Evolutionary conservation across 2,113 vertebrate species (phyloP), one percentile per base, ranked within the genome.

Genomic region (Willisornis vidua): DNA sequence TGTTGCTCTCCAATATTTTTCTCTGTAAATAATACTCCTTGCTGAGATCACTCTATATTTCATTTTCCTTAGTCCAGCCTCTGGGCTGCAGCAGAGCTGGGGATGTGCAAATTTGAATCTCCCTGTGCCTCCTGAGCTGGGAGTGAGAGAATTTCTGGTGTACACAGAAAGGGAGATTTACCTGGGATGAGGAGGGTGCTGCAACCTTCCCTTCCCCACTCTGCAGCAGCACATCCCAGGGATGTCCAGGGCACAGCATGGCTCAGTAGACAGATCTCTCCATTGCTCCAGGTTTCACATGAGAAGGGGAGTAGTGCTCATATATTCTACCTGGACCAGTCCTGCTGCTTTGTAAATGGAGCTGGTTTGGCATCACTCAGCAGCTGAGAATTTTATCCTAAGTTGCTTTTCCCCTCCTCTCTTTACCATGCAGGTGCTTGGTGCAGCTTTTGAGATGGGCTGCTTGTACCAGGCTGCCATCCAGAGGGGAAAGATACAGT

Each of bases 391-490:
- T 91, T 93, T 57, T 86, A 65, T 79, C 82, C 57, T 14, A 35
- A 78, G 62, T 31, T 66, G 57, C n/a, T 70, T 90, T 87, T 58
- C 9, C 41, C 52, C 54, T 92, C 58, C 71, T 92, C 37, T 73
- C 43, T 96, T 74, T 33, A 19, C 66, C 95, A 46, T 14, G 65
- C 41, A 59, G 55, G 68, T 86, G 62, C 63, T 81, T 88, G 67
- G 90, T 2, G 39, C 88, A 93, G 79, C 39, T 61, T 93, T 88
- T 37, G 83, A 71, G 72, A 81, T 49, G 90, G 85, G 92, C 90
- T 96, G 57, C 96, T 95, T 63, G 90, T 93, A 90, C 85, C 95
- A 96, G 96, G 92, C 95, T 96, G 94, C 95, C 95, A 96, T 97
- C 94, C 94, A 92, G 95, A 94, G 96, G 96, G 93, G 90, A 97